Conservation (phyloP, 2,888 invertebrate genomes). For the Arctia plantaginis region DNA sequence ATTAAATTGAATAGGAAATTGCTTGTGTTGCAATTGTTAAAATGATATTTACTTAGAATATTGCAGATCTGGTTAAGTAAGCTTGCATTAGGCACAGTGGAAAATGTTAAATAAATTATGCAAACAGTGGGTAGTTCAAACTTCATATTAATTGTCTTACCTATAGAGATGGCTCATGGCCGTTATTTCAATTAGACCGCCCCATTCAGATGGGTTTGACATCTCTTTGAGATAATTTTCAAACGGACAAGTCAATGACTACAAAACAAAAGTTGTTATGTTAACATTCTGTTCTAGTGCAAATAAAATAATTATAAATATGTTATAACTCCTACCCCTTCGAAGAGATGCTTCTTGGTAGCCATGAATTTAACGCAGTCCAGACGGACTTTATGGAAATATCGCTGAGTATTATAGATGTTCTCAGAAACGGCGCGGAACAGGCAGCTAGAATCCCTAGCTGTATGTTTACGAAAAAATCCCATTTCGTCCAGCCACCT, state of each 20-base stretch:
- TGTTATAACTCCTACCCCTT: slow-evolving; percentile 82
- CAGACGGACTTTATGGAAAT: slow-evolving; percentile 91
- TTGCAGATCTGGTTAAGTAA: background rate
- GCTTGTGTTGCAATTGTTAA: background rate
- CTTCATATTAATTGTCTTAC: slow-evolving; percentile 75
- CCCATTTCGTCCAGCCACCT: slow-evolving; percentile 93
- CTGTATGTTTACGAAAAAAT: slow-evolving; percentile 94
- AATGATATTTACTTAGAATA: background rate
- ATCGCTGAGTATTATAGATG: slow-evolving; percentile 89
- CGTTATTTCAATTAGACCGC: slow-evolving; percentile 89
- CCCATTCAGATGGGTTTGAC: slow-evolving; percentile 90
- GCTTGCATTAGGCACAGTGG: slow-evolving; percentile 43
- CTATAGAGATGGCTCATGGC: slow-evolving; percentile 90
- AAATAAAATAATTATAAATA: slow-evolving; percentile 41
- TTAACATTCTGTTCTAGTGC: slow-evolving; percentile 40
- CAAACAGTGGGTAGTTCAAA: slow-evolving; percentile 42
- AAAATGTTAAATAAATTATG: slow-evolving; percentile 32
- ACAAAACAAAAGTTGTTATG: slow-evolving; percentile 70
- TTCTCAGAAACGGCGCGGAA: slow-evolving; percentile 96
- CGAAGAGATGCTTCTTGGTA: slow-evolving; percentile 87
- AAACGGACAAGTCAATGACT: slow-evolving; percentile 88
- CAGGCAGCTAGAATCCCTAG: slow-evolving; percentile 95
- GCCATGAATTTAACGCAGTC: slow-evolving; percentile 92
- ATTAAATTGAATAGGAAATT: background rate
- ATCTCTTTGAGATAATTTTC: slow-evolving; percentile 90